These are phyloP conservation scores for Potamarius usumacintae DNA, from an alignment of 2,113 vertebrate species.

Conservation along the genomic window DNA sequence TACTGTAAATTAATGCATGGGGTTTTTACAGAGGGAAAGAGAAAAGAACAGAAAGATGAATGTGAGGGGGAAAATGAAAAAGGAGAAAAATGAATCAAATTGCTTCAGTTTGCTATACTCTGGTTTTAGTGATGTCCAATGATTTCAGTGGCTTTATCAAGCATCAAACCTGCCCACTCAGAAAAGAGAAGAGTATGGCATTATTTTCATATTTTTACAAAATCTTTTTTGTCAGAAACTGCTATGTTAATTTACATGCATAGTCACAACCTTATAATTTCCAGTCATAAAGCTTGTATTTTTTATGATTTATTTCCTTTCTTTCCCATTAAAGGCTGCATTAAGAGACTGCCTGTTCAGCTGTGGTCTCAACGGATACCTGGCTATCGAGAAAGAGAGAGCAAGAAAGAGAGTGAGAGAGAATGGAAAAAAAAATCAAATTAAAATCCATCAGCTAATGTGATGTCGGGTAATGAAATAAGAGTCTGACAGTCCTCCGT, in stretches of 20 bases:
- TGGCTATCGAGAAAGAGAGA: slow-evolving; percentile 38
- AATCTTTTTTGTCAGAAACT: slow-evolving; percentile 54
- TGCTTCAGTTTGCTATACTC: slow-evolving; percentile 67
- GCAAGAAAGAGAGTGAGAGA: slow-evolving; percentile 58
- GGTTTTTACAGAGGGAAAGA: slow-evolving; percentile 37
- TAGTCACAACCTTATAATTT: slow-evolving; percentile 18
- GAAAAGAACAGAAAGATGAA: not conserved
- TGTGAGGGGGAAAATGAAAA: not conserved
- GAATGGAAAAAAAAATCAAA: slow-evolving; percentile 72
- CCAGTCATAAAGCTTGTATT: slow-evolving; percentile 53
- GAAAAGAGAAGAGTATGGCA: slow-evolving; percentile 61
- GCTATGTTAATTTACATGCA: slow-evolving; percentile 58
- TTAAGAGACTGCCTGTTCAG: slow-evolving; percentile 61
- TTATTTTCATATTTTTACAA: slow-evolving; percentile 58
- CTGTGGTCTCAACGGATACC: slow-evolving; percentile 75
- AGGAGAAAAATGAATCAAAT: slow-evolving; percentile 47
- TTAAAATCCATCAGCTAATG: slow-evolving; percentile 92
- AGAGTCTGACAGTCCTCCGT: slow-evolving; percentile 87
- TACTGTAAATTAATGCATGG: slow-evolving; percentile 52
- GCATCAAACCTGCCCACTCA: slow-evolving; percentile 66
- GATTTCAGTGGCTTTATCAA: slow-evolving; percentile 67
- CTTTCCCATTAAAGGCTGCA: slow-evolving; percentile 49
- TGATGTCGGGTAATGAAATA: slow-evolving; percentile 89
- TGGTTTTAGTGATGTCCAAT: slow-evolving; percentile 60
- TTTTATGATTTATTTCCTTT: slow-evolving; percentile 61